Percentiles rank a stretch among this genome's conserved stretches.
Evolutionary conservation across 2,113 vertebrate species (phyloP).

Genomic region (Cyanoderma ruficeps): DNA sequence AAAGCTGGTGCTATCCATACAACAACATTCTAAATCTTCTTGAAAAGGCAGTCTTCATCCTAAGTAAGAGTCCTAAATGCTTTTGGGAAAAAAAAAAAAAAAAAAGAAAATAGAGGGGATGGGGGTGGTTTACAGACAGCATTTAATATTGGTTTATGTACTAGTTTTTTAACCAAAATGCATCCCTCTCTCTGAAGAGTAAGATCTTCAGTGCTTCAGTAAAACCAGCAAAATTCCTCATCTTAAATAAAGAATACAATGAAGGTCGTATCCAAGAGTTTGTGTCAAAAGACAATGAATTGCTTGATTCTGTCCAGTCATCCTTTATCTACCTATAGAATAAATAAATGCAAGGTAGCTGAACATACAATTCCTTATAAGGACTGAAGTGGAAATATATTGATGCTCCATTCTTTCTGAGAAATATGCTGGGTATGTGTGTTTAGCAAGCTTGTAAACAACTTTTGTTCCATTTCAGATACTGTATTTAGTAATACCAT

Average conservation of each 20-base stretch:
- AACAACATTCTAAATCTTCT: neutral
- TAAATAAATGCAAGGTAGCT: neutral
- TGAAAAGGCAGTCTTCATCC: neutral
- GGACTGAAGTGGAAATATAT: neutral
- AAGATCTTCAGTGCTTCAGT: neutral
- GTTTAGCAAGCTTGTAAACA: neutral
- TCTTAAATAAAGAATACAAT: neutral
- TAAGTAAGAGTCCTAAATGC: neutral
- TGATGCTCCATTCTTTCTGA: neutral
- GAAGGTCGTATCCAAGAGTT: neutral
- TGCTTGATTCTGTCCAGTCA: neutral
- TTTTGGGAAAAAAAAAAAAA: neutral
- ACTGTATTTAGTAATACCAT: neutral
- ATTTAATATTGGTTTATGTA: neutral
- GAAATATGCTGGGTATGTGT: neutral
- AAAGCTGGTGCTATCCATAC: neutral
- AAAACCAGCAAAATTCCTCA: neutral
- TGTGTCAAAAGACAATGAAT: neutral
- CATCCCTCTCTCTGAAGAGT: neutral
- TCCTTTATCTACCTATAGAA: neutral
- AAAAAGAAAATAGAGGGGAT: fast-evolving
- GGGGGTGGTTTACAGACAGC: neutral
- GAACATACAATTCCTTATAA: neutral
- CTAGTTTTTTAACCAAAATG: neutral
- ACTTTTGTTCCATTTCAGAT: neutral